Percentiles rank a stretch among this genome's conserved stretches.
Conservation (phyloP, 2,113 vertebrate genomes). For the Myxocyprinus asiaticus region DNA sequence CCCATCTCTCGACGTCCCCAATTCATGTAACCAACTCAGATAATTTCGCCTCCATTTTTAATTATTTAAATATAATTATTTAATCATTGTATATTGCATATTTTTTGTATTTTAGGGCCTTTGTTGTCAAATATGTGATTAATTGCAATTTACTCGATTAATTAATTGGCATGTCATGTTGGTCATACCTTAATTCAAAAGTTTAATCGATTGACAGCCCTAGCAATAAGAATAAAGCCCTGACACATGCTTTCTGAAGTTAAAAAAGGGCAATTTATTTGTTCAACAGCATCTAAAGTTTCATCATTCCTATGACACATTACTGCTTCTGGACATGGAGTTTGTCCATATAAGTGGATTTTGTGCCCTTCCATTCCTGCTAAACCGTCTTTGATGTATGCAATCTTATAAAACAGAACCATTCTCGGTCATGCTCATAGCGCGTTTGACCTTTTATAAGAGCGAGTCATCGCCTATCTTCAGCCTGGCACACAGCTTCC, state of each 20-base stretch:
- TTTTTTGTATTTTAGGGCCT: too few relatives aligned
- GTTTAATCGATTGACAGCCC: not conserved
- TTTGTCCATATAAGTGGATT: not conserved
- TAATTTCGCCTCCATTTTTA: too few relatives aligned
- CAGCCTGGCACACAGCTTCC: not conserved
- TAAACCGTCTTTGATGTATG: not conserved
- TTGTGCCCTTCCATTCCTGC: not conserved
- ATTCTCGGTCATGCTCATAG: constrained; percentile 16
- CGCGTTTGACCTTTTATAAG: constrained; percentile 34
- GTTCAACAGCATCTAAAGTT: not conserved
- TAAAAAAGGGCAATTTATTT: not conserved
- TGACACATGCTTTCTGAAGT: not conserved
- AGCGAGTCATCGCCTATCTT: not conserved
- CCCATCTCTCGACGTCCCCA: too few relatives aligned
- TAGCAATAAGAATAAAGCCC: not conserved
- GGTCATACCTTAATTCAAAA: not conserved
- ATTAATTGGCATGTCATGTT: not conserved
- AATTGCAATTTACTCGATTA: too few relatives aligned
- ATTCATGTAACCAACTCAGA: too few relatives aligned
- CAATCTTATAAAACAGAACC: constrained; percentile 1
- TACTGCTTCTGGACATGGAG: not conserved
- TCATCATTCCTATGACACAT: not conserved
- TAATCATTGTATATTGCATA: too few relatives aligned
- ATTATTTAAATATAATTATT: too few relatives aligned
- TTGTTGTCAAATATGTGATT: too few relatives aligned